Evolutionary conservation across 2,888 invertebrate species (phyloP), one percentile per base, ranked within the genome.

Genomic region (Congeria kusceri): DNA sequence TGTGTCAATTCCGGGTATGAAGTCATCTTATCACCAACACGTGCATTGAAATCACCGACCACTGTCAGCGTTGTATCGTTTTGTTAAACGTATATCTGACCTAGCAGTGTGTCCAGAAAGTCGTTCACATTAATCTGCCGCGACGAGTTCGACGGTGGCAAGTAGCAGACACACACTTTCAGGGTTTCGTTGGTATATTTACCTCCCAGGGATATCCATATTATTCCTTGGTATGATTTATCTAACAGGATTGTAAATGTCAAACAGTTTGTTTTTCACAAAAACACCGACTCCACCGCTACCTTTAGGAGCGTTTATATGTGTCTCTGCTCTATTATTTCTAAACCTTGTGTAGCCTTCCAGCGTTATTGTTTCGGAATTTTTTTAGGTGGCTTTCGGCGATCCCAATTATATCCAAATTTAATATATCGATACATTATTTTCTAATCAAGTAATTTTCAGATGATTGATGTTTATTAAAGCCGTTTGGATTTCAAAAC

Each of bases 241-340:
- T 29, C 29, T 18, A 59, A 32, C 4, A 25, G n/a, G 13, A 27
- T 28, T n/a, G 28, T 59, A 13, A 27, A n/a, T 7, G 11, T 59
- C 59, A 59, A 11, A 27, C n/a, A 59, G 32, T 28, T 27, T 28
- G 9, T 27, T 9, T 20, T 29, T 32, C 32, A 59, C 29, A 59
- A 25, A 29, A 28, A 27, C 28, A 29, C 59, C 59, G n/a, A 27
- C 59, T 28, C 59, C 57, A 28, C 57, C 57, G n/a, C 57, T 57
- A 11, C 57, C 20, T 57, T 57, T 57, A 4, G 20, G 57, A 15
- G 57, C 57, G 57, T 20, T 57, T 23, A 32, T 32, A 32, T 32
- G 32, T 32, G 32, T 32, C 4, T 32, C 32, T 4, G 32, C 11
- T 32, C 32, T 7, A 32, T 32, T 32, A 11, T 32, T 32, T 32